Evolutionary conservation across 2,888 invertebrate species (phyloP).

Genomic region (Caenorhabditis zanzibari): DNA sequence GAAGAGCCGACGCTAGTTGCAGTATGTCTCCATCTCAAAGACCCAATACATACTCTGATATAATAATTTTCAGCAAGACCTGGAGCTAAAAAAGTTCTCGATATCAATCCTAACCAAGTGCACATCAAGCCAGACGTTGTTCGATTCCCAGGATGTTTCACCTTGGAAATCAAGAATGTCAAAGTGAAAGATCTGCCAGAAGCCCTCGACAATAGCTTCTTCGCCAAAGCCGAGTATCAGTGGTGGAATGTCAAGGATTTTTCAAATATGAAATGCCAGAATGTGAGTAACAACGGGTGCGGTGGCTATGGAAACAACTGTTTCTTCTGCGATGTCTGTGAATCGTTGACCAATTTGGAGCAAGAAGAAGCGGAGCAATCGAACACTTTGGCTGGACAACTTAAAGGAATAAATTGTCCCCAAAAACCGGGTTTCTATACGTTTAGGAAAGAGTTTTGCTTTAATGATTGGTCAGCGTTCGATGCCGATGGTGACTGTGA

Average conservation of each 20-base stretch:
- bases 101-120: slow-evolving; percentile 81
- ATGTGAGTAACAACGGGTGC: slow-evolving; percentile 82
- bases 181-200: slow-evolving; percentile 76
- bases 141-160: slow-evolving; percentile 83
- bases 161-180: slow-evolving; percentile 81
- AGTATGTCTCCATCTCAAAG: slow-evolving; percentile 75
- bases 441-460: slow-evolving; percentile 83
- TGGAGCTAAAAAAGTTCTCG: slow-evolving; percentile 78
- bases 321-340: slow-evolving; percentile 83
- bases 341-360: slow-evolving; percentile 79
- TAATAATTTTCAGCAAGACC: slow-evolving; percentile 78
- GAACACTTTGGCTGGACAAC: slow-evolving; percentile 72
- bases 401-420: slow-evolving; percentile 82
- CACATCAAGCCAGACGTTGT: slow-evolving; percentile 81
- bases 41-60: no score
- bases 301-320: slow-evolving; percentile 83
- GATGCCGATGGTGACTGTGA: slow-evolving; percentile 83
- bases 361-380: slow-evolving; percentile 50
- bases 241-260: slow-evolving; percentile 83
- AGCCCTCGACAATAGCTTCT: slow-evolving; percentile 81
- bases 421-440: slow-evolving; percentile 80
- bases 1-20: slow-evolving; percentile 82
- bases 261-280: slow-evolving; percentile 82
- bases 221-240: slow-evolving; percentile 83
- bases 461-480: slow-evolving; percentile 83